These are phyloP conservation scores for Diorhabda carinulata DNA, from an alignment of 1,140 invertebrate genomes.

Conservation along the genomic window DNA sequence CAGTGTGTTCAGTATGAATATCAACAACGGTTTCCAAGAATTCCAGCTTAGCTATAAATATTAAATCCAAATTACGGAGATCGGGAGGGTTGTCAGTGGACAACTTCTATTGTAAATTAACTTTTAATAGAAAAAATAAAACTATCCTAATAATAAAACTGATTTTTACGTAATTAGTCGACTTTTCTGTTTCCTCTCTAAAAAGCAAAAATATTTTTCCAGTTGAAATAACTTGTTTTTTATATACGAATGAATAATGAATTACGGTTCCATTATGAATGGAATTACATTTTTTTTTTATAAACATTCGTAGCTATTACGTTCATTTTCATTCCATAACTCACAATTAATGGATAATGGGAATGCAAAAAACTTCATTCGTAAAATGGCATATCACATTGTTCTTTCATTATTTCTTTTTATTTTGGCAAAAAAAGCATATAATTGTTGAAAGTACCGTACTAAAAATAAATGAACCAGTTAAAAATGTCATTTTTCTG, in stretches of 20 bases:
- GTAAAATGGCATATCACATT: neutral
- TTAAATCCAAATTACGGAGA: no score
- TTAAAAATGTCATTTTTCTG: no score
- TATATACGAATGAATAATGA: neutral
- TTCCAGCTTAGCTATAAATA: no score
- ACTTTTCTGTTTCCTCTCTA: neutral
- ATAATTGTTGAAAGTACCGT: no score
- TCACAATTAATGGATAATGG: conserved; percentile 2
- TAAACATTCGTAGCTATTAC: neutral
- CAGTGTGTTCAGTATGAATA: no score
- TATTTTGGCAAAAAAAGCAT: no score
- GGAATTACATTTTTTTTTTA: conserved; percentile 3
- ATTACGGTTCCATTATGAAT: conserved; percentile 1
- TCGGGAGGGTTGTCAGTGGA: no score
- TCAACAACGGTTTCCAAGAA: no score
- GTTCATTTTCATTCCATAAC: neutral
- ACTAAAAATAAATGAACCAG: no score
- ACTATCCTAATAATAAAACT: no score
- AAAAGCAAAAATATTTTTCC: neutral
- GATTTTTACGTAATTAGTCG: neutral
- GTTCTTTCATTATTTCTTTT: neutral
- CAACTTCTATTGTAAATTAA: no score
- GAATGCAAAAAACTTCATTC: neutral
- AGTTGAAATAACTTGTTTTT: neutral
- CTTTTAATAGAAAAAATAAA: no score